Evolutionary conservation across 1,140 invertebrate species (phyloP).

Genomic region (Drosophila arawakana): DNA sequence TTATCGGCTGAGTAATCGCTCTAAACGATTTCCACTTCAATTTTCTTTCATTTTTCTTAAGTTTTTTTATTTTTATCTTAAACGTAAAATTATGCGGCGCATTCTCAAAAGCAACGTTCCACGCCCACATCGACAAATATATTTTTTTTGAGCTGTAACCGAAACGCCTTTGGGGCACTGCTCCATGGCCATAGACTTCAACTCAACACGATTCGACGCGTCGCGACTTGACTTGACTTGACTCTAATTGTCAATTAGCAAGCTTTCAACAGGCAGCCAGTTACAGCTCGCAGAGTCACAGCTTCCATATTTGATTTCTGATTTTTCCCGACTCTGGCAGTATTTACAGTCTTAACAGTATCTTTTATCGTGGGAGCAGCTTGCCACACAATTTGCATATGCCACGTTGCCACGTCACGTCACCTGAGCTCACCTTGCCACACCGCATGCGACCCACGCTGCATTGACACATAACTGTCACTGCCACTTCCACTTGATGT

Average conservation of each 20-base stretch:
- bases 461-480: conserved; percentile 67
- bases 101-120: conserved; percentile 15
- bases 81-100: conserved; percentile 28
- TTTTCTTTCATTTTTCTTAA: neutral
- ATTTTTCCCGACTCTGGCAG: conserved; percentile 20
- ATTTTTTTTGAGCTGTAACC: conserved; percentile 14
- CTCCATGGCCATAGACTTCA: conserved; percentile 31
- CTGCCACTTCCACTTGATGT: conserved; percentile 47
- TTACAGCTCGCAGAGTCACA: conserved; percentile 38
- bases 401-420: conserved; percentile 4
- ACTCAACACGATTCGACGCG: conserved; percentile 41
- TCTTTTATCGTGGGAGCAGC: conserved; percentile 30
- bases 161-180: conserved; percentile 4
- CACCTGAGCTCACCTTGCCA: conserved; percentile 27
- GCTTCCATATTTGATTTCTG: conserved; percentile 56
- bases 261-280: conserved; percentile 65
- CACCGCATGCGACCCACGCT: conserved; percentile 55
- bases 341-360: conserved; percentile 47
- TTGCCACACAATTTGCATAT: conserved; percentile 42
- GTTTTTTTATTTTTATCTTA: neutral
- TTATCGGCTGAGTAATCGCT: conserved; percentile 35
- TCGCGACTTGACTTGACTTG: conserved; percentile 19
- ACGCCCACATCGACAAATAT: conserved; percentile 33
- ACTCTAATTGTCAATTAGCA: conserved; percentile 74
- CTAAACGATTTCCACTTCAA: conserved; percentile 46